Percentiles rank a stretch among this genome's conserved stretches.
These are phyloP conservation scores for Catagonus wagneri DNA, from an alignment of 2,113 vertebrate genomes.

Conservation along the genomic window DNA sequence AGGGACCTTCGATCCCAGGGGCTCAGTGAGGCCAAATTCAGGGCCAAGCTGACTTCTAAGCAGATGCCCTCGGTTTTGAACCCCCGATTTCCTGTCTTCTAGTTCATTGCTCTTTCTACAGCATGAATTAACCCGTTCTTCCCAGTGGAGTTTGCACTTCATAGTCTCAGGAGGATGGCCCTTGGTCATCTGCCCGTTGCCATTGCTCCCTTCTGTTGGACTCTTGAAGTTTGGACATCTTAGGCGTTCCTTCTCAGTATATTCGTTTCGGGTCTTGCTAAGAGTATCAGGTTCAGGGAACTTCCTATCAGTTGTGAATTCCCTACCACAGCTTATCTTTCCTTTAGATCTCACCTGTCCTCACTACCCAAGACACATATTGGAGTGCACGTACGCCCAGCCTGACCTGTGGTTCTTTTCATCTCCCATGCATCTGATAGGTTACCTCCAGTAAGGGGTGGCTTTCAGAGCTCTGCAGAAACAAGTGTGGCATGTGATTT, in stretches of 20 bases:
- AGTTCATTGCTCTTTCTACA: not conserved
- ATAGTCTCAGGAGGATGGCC: not conserved
- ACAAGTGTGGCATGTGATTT: constrained; percentile 47
- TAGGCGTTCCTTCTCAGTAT: not conserved
- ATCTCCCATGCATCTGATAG: constrained; percentile 25
- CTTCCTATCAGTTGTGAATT: not conserved
- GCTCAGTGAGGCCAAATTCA: not conserved
- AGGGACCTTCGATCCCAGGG: not conserved
- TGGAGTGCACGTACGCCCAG: not conserved
- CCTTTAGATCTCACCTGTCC: not conserved
- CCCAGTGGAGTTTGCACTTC: not conserved
- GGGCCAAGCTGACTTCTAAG: not conserved
- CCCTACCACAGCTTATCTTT: not conserved
- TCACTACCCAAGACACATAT: not conserved
- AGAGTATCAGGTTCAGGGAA: not conserved
- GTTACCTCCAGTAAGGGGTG: constrained; percentile 44
- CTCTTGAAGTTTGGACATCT: not conserved
- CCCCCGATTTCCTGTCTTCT: not conserved
- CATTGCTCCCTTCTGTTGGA: not conserved
- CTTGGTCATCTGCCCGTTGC: not conserved
- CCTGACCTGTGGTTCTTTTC: constrained; percentile 50
- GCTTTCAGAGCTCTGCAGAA: not conserved
- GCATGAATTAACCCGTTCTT: not conserved
- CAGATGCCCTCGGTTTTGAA: not conserved
- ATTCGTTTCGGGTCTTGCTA: not conserved